phyloP scores from a whole-genome alignment of 2,797 vertebrate genomes.

The Melanotaenia trifasciata region DNA sequence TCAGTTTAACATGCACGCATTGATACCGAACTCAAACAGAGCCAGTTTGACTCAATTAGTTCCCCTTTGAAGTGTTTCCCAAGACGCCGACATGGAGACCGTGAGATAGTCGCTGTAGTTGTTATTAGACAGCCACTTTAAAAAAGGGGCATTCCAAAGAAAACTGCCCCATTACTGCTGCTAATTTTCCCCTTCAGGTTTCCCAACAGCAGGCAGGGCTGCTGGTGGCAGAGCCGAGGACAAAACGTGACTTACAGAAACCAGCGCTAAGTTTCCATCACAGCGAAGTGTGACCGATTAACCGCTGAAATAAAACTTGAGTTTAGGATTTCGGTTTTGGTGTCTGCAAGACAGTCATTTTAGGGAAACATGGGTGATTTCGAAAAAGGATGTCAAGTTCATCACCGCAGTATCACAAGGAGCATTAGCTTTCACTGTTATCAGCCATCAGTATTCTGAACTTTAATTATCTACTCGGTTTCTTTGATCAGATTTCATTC shows the following conservation, averaged over 20 bases:
- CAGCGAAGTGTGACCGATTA: slow-evolving; percentile 7
- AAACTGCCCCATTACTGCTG: slow-evolving; percentile 66
- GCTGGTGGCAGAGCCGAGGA: slow-evolving; percentile 19
- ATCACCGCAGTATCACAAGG: neutral
- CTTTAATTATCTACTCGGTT: neutral
- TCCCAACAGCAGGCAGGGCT: slow-evolving; percentile 58
- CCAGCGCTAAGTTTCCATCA: slow-evolving; percentile 22
- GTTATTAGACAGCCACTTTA: slow-evolving; percentile 50
- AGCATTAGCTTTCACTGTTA: neutral
- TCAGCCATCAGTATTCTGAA: neutral
- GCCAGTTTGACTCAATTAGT: slow-evolving; percentile 61
- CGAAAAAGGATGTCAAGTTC: slow-evolving; percentile 36
- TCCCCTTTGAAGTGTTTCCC: slow-evolving; percentile 58
- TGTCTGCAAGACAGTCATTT: slow-evolving; percentile 20
- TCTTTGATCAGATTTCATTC: neutral
- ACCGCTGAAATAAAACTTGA: slow-evolving; percentile 14
- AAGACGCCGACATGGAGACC: slow-evolving; percentile 46
- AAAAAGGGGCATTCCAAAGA: slow-evolving; percentile 76
- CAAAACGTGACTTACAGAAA: slow-evolving; percentile 58
- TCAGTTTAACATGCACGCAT: slow-evolving; percentile 45
- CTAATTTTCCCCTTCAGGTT: slow-evolving; percentile 58
- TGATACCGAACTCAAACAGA: slow-evolving; percentile 45
- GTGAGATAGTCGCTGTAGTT: slow-evolving; percentile 57
- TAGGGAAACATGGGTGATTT: slow-evolving; percentile 19
- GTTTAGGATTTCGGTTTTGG: slow-evolving; percentile 26